Conservation (phyloP, 2,113 vertebrate species). For the Cynocephalus volans region DNA sequence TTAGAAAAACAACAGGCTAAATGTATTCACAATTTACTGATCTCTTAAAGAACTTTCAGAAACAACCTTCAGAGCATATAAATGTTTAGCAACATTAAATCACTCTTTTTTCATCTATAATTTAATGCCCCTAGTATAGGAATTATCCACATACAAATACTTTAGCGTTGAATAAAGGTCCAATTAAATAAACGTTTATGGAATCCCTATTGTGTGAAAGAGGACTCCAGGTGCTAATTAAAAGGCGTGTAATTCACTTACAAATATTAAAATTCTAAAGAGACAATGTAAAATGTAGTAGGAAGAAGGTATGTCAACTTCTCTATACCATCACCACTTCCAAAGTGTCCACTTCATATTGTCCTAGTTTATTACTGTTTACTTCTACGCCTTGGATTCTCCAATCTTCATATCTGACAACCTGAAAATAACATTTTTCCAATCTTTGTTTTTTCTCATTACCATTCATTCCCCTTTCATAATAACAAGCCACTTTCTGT, state of each 20-base stretch:
- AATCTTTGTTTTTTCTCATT: background rate
- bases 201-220: background rate
- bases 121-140: conserved; percentile 42
- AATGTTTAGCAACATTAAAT: conserved; percentile 71
- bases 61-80: conserved; percentile 61
- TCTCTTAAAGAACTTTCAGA: conserved; percentile 71
- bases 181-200: conserved; percentile 36
- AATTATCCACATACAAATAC: conserved; percentile 50
- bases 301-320: background rate
- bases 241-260: background rate
- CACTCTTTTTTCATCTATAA: conserved; percentile 37
- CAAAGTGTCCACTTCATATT: background rate
- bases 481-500: background rate
- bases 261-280: background rate
- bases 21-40: conserved; percentile 63
- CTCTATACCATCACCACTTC: rapidly evolving
- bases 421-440: background rate
- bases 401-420: background rate
- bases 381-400: background rate
- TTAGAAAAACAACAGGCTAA: conserved; percentile 65
- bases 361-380: background rate
- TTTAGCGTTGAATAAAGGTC: conserved; percentile 45
- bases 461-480: background rate
- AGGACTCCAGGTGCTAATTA: conserved; percentile 6
- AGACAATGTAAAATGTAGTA: background rate